Base-by-base conservation (phyloP, 2,888 invertebrate species). In the Dynastes grantii region DNA sequence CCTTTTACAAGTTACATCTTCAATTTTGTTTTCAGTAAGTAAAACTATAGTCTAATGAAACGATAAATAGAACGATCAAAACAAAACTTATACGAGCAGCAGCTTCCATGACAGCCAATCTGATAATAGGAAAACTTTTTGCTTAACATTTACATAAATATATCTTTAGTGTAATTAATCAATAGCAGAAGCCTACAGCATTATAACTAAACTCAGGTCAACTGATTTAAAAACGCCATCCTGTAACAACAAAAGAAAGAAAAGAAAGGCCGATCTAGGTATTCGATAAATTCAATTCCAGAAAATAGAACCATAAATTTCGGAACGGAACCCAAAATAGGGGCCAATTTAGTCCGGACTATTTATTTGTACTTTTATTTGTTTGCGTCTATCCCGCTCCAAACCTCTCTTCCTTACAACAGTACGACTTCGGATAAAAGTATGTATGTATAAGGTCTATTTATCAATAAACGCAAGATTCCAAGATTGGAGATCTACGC, bases 231-330 rank as follows among this genome's bases (percentile, higher is more conserved):
- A 45, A 45, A 45, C 45, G 45, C 11, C 9, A 2, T 45, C 45
- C 11, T 16, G 2, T 53, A 53, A 6, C 53, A 53, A 3, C 16
- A 53, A 3, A 29, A 22, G 61, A 11, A 11, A 61, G 61, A 61
- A 61, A 27, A 11, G 61, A 61, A 29, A 61, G 4, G 8, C 27
- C 4, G 11, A 8, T 22, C 9, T 61, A 22, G 61, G 61, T 61
- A 61, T 27, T 5, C 29, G 61, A 27, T 22, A 29, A 61, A 29
- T 22, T 49, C 16, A 4, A 8, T 16, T 13, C 68, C 51, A 49
- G 49, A 68, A 68, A 68, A 68, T 68, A 68, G 49, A 68, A 68
- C 49, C 68, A 68, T 68, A 68, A 68, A 68, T 68, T 49, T 49
- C 68, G 29, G 49, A 68, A 49, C 16, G 68, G 22, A 68, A 68